These are phyloP conservation scores for Epirrita christyi DNA, from an alignment of 2,888 invertebrate species.

Conservation along the genomic window DNA sequence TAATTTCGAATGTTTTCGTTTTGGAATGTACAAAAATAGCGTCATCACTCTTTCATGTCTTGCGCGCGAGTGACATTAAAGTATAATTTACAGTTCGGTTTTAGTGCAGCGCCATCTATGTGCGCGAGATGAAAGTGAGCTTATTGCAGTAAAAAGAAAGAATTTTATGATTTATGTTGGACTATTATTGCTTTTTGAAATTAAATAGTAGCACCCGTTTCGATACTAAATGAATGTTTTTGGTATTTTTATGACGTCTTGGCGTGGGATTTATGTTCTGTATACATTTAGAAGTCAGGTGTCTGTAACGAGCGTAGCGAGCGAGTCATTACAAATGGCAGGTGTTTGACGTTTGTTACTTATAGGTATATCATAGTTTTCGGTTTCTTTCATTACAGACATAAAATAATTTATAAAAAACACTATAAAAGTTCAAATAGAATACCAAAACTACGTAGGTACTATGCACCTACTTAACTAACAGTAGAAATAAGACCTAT, in stretches of 20 bases:
- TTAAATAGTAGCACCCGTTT: slow-evolving; percentile 61
- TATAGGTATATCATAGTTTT: slow-evolving; percentile 24
- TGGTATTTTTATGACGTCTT: slow-evolving; percentile 43
- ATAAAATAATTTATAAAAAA: slow-evolving; percentile 17
- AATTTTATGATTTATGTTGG: slow-evolving; percentile 72
- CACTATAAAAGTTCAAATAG: slow-evolving; percentile 18
- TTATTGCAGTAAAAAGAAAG: slow-evolving; percentile 69
- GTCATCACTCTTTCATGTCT: slow-evolving; percentile 82
- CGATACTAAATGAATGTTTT: slow-evolving; percentile 52
- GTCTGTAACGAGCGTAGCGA: slow-evolving; percentile 22
- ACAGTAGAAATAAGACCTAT: too few relatives aligned
- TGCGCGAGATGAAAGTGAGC: slow-evolving; percentile 69
- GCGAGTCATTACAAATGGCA: slow-evolving; percentile 28
- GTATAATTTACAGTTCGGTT: slow-evolving; percentile 72
- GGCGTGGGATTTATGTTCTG: slow-evolving; percentile 38
- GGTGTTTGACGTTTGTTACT: slow-evolving; percentile 31
- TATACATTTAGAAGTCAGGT: slow-evolving; percentile 40
- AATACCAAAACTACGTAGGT: slow-evolving; percentile 18
- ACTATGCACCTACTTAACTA: too few relatives aligned
- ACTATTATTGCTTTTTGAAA: slow-evolving; percentile 65
- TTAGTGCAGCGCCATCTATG: slow-evolving; percentile 78
- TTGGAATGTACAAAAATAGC: slow-evolving; percentile 81
- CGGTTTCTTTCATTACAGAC: slow-evolving; percentile 31
- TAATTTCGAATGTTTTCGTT: slow-evolving; percentile 84
- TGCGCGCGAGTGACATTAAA: slow-evolving; percentile 78